phyloP scores from a whole-genome alignment of 2,888 invertebrate genomes.

The Heteromurus nitidus region DNA sequence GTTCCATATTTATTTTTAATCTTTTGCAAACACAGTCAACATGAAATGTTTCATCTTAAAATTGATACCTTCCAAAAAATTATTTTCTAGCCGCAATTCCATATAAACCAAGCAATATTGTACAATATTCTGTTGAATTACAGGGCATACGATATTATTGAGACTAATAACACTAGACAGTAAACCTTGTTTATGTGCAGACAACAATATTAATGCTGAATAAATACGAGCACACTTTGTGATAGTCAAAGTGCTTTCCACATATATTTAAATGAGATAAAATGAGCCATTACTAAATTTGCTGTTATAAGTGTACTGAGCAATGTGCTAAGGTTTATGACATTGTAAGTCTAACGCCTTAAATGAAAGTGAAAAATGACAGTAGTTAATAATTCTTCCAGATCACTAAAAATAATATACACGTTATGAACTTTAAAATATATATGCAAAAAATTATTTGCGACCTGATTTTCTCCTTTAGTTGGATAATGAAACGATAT shows the following conservation, averaged over 20 bases:
- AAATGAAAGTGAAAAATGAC: neutral
- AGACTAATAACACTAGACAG: too few species aligned
- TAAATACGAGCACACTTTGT: slow-evolving; percentile 25
- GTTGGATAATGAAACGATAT: slow-evolving; percentile 1
- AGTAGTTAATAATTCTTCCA: too few species aligned
- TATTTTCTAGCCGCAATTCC: too few species aligned
- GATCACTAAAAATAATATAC: too few species aligned
- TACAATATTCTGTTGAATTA: slow-evolving; percentile 47
- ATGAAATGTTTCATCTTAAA: neutral
- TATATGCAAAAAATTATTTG: neutral
- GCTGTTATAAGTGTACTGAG: too few species aligned
- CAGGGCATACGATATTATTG: neutral
- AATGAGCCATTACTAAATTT: neutral
- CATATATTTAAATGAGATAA: neutral
- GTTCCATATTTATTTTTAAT: slow-evolving; percentile 70
- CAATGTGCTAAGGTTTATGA: too few species aligned
- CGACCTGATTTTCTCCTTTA: neutral
- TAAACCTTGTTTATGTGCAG: neutral
- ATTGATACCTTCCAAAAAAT: slow-evolving; percentile 6
- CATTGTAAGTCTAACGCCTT: slow-evolving; percentile 1
- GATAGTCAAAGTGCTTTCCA: slow-evolving; percentile 48
- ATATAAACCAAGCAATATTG: slow-evolving; percentile 11
- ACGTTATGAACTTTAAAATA: neutral
- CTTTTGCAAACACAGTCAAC: slow-evolving; percentile 45
- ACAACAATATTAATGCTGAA: slow-evolving; percentile 1